Evolutionary conservation across 2,888 invertebrate species (phyloP), one percentile per base, ranked within the genome.

Genomic region (Achlya flavicornis): DNA sequence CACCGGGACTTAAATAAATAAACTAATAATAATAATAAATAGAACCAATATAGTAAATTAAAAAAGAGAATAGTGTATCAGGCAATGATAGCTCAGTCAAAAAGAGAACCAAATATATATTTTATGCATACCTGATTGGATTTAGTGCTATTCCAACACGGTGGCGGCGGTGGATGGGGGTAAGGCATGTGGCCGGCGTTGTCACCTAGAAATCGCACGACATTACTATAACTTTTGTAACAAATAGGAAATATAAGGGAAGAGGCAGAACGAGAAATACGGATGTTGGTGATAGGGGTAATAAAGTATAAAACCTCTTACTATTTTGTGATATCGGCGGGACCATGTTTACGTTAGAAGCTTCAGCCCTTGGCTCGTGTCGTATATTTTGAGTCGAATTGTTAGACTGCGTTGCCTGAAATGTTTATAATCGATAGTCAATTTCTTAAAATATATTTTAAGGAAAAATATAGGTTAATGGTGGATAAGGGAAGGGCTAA

Each of bases 81-180:
- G 35, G 35, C 5, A 5, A 35, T 4, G 2, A 26, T 26, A 26
- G 26, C 26, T 26, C 26, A 35, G 35, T 35, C 7, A 35, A 0
- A 35, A 35, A 35, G 4, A 35, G 35, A 6, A 35, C 7, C 7
- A 35, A 57, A 16, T 53, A 57, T 53, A 57, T 38, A 10, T 14
- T 38, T 53, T 61, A 66, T 63, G n/a, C 33, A 62, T 82, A 93
- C 93, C 89, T 93, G 92, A 77, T 93, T 93, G 12, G 91, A 87
- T 79, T 93, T 93, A 41, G 71, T 83, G 8, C 80, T 85, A 67
- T 86, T 91, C 92, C 93, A 93, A 62, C 87, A 87, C 8, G 90
- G 53, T 19, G 16, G 90, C 5, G 89, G 91, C 14, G 88, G 92
- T 41, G 85, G 63, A 64, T 90, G 88, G 0, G 89, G 80, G 66